Conservation (phyloP, 2,888 invertebrate genomes). For the Diploptera punctata region DNA sequence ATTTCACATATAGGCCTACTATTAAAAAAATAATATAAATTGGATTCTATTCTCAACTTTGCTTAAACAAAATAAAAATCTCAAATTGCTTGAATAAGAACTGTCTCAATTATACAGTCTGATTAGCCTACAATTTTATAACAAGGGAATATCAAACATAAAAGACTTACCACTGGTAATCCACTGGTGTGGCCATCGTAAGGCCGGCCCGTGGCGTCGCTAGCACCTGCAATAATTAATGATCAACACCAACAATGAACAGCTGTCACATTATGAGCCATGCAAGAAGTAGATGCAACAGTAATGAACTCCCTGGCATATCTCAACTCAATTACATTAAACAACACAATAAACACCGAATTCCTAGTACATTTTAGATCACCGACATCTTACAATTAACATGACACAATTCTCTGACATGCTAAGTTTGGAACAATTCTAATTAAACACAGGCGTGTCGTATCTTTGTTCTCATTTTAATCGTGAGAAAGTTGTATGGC, state of each 20-base stretch:
- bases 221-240: constrained; percentile 41
- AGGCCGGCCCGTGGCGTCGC: constrained; percentile 48
- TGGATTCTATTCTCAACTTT: too few species aligned
- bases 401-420: background rate
- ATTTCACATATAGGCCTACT: background rate
- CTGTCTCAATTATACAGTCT: background rate
- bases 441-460: constrained; percentile 29
- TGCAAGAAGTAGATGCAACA: background rate
- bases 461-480: constrained; percentile 40
- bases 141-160: background rate
- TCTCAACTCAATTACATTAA: constrained; percentile 34
- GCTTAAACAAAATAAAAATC: too few species aligned
- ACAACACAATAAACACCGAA: background rate
- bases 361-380: background rate
- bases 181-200: constrained; percentile 59
- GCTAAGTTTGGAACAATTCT: background rate
- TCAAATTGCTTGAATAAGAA: too few species aligned
- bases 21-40: too few species aligned
- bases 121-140: constrained; percentile 29
- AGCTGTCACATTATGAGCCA: constrained; percentile 21
- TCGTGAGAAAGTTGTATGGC: constrained; percentile 28
- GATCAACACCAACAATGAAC: constrained; percentile 11
- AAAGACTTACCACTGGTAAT: constrained; percentile 58
- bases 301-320: background rate
- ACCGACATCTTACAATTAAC: background rate